These are phyloP conservation scores for Cantharis flavilabris DNA, from an alignment of 2,888 invertebrate species.

Conservation along the genomic window DNA sequence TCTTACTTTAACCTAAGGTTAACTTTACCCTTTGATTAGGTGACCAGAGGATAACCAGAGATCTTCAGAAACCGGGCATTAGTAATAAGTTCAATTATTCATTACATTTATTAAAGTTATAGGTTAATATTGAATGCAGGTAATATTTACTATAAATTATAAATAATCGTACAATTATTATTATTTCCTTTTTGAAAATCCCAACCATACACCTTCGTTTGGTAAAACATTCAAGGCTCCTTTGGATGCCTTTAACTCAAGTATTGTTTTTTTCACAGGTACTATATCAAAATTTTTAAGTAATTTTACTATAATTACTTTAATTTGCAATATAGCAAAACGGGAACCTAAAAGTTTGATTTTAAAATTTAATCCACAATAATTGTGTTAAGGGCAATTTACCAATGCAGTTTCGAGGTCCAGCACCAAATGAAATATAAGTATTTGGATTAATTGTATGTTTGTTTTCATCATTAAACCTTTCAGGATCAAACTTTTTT, in stretches of 20 bases:
- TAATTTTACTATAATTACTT: background rate
- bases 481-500: slow-evolving; percentile 47
- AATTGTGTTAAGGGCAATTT: background rate
- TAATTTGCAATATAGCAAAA: background rate
- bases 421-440: slow-evolving; percentile 53
- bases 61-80: no score
- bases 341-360: background rate
- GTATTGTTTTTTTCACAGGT: background rate
- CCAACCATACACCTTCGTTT: background rate
- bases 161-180: background rate
- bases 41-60: no score
- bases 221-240: background rate
- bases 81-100: no score
- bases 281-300: background rate
- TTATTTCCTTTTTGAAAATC: background rate
- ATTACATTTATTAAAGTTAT: no score
- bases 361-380: background rate
- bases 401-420: slow-evolving; percentile 68
- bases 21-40: no score
- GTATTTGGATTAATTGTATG: slow-evolving; percentile 55
- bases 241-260: background rate
- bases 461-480: slow-evolving; percentile 60
- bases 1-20: no score
- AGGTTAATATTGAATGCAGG: no score
- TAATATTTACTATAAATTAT: no score